phyloP scores from a whole-genome alignment of 2,888 invertebrate species.

The Diaperis boleti region DNA sequence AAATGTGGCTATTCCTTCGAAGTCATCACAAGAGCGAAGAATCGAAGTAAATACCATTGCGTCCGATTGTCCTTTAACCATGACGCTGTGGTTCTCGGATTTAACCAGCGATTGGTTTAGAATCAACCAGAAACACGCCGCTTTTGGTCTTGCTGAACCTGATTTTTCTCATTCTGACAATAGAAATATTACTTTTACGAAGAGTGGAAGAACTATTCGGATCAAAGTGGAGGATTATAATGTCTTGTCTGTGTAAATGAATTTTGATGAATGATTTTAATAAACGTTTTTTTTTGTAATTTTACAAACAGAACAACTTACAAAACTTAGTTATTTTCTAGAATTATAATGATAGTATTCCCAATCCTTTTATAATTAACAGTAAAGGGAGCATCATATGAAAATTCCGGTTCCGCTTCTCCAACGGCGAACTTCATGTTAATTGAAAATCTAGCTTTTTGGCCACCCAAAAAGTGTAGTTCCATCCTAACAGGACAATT shows the following conservation, averaged over 20 bases:
- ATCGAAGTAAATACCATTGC: neutral
- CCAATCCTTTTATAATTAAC: neutral
- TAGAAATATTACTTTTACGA: neutral
- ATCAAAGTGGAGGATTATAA: neutral
- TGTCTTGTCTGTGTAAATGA: too few relatives aligned
- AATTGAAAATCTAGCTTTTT: neutral
- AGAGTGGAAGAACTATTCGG: neutral
- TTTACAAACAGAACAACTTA: neutral
- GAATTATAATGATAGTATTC: neutral
- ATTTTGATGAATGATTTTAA: too few relatives aligned
- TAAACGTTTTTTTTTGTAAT: neutral
- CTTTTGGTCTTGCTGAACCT: neutral
- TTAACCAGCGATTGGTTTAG: neutral
- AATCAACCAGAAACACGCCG: neutral
- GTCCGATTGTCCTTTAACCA: neutral
- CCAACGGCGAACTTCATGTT: neutral
- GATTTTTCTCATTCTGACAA: neutral
- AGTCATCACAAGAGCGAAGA: neutral
- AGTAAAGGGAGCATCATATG: neutral
- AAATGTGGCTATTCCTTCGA: neutral
- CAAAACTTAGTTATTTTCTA: neutral
- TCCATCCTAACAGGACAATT: neutral
- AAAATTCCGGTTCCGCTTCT: neutral
- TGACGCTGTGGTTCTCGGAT: neutral
- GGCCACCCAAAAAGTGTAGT: neutral